Conservation (phyloP, 2,113 vertebrate genomes). For the Brachyistius frenatus region DNA sequence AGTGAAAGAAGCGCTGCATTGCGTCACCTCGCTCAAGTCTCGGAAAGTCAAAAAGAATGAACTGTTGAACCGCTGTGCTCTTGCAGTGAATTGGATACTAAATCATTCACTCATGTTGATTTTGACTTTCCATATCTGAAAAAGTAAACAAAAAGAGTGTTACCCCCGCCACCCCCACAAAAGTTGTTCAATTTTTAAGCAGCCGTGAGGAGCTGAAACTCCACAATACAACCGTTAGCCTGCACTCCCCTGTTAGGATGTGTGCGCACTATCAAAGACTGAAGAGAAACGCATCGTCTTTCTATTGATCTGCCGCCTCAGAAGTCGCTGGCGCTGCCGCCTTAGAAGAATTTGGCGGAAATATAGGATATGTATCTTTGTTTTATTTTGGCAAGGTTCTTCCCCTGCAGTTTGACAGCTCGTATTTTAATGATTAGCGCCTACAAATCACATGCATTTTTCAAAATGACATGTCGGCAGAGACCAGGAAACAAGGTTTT, state of each 20-base stretch:
- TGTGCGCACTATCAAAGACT: slow-evolving; percentile 46
- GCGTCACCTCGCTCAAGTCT: background rate
- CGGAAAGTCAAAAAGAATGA: background rate
- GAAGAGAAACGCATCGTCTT: slow-evolving; percentile 29
- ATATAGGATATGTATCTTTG: slow-evolving; percentile 44
- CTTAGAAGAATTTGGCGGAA: slow-evolving; percentile 50
- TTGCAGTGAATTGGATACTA: background rate
- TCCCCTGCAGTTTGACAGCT: slow-evolving; percentile 46
- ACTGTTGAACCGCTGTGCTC: too few species aligned
- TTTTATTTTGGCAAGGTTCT: slow-evolving; percentile 56
- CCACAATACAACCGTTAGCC: slow-evolving; percentile 26
- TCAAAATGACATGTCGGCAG: slow-evolving; percentile 41
- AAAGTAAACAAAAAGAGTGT: slow-evolving; percentile 36
- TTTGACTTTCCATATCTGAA: slow-evolving; percentile 1
- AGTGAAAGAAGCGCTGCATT: background rate
- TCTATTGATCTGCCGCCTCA: slow-evolving; percentile 58
- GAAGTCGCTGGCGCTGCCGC: slow-evolving; percentile 17
- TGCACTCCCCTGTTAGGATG: slow-evolving; percentile 34
- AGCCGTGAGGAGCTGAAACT: slow-evolving; percentile 28
- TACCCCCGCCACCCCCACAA: background rate
- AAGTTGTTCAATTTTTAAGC: slow-evolving; percentile 53
- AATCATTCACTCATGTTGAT: slow-evolving; percentile 4
- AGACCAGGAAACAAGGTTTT: slow-evolving; percentile 15
- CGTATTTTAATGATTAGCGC: slow-evolving; percentile 57
- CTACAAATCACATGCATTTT: slow-evolving; percentile 53